Base-by-base conservation (phyloP, 2,888 invertebrate species). In the Pycnomerus fuliginosus region DNA sequence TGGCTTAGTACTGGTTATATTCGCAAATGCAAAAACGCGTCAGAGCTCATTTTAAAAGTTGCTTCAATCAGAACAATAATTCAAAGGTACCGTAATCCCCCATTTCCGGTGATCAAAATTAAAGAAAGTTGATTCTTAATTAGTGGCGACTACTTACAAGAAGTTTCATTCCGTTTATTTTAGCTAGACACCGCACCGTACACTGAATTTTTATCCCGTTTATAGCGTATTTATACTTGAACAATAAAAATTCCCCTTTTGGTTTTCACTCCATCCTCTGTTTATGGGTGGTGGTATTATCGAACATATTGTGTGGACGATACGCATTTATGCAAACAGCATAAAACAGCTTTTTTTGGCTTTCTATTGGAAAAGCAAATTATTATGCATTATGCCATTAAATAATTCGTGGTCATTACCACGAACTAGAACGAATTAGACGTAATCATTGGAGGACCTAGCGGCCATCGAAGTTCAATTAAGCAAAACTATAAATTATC, bases 141-240 rank as follows among this genome's bases (percentile, higher is more conserved):
- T 37, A 34, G 12, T 16, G n/a, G 25, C 24, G 16, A 22, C 7
- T 37, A 39, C 43, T 48, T 16, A 44, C 43, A 16, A 48, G 27
- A 8, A 30, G 12, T 20, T 48, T 35, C 48, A 48, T 46, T 36
- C 15, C 24, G 14, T 35, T 24, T 35, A 8, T 1, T 35, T 27
- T 35, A 3, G 5, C 17, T 8, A 24, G 4, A 28, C 20, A 29
- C 32, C 38, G 28, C 22, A 5, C n/a, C 17, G 13, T 11, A 23
- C 15, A 48, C 48, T 48, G 28, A 39, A 44, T 39, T 48, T 48
- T 43, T 48, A 35, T 36, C 24, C 14, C 31, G 31, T 28, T 12
- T 29, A 12, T 12, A 20, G 28, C 23, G 35, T 44, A 44, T 48
- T 48, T 48, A 48, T 48, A 48, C 12, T 2, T 16, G 16, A 28